These are phyloP conservation scores for Ascidia mentula DNA, from an alignment of 23 tunicate genomes.

Conservation along the genomic window DNA sequence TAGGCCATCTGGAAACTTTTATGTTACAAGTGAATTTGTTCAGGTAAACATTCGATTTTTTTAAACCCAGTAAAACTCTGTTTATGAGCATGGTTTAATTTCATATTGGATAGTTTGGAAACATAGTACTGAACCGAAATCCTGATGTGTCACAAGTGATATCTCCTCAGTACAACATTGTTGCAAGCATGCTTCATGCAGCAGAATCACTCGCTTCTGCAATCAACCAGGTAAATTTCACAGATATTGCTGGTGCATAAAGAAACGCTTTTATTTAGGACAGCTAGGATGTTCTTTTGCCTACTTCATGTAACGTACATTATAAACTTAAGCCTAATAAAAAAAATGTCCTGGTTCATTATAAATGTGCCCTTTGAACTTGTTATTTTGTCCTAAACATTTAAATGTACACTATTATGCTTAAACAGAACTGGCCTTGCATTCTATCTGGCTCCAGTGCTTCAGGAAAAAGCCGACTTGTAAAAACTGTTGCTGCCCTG, in stretches of 20 bases:
- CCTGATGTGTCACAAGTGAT: not conserved
- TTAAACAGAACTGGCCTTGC: conserved; percentile 77
- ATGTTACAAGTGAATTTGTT: conserved; percentile 21
- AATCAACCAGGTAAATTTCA: conserved; percentile 35
- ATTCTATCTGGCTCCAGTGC: conserved; percentile 64
- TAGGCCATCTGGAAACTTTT: conserved; percentile 54
- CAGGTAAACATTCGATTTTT: conserved; percentile 39
- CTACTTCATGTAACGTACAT: no score
- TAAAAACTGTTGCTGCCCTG: conserved; percentile 63
- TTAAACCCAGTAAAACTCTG: no score
- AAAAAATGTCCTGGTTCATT: no score
- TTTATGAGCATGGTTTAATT: no score
- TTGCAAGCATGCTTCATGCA: conserved; percentile 59
- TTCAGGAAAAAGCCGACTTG: conserved; percentile 53
- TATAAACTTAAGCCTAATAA: no score
- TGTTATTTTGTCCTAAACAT: no score
- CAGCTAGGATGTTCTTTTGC: no score
- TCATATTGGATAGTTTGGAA: conserved; percentile 48
- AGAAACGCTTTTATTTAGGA: no score
- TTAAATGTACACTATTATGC: no score
- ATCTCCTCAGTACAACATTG: conserved; percentile 3
- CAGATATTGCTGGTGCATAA: no score
- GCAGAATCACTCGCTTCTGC: conserved; percentile 45
- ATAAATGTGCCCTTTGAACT: no score
- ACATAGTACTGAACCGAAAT: conserved; percentile 36